Base-by-base conservation (phyloP, 2,888 invertebrate species). In the Mythimna ferrago region DNA sequence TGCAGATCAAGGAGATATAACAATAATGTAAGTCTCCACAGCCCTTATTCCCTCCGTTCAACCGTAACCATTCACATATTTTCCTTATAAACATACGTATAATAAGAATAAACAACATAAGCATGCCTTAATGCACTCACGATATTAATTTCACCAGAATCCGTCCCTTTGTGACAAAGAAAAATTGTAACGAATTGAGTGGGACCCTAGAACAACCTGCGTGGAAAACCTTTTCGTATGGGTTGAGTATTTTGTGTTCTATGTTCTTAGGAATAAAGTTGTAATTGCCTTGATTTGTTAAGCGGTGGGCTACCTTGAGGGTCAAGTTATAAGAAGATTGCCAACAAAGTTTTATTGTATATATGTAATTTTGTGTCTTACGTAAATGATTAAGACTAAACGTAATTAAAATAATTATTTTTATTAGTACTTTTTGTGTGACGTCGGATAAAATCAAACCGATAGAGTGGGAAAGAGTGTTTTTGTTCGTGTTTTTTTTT, bases 111-210 rank as follows among this genome's bases (percentile, higher is more conserved):
- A 84, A 83, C 83, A 84, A 84, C 82, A 78, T 84, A 78, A 85
- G 81, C 79, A 89, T 88, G 86, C 92, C 93, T 92, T 91, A 93
- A 94, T 92, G 92, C 92, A 91, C 92, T 91, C 91, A 89, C 89
- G 88, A 92, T 92, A 94, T 93, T 93, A 94, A 94, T 93, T 92
- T 92, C 91, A 88, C 90, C 93, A 84, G 91, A 94, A 93, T 94
- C 94, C 94, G 92, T 93, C 94, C 93, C 93, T 90, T 92, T 92
- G 93, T 93, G 95, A 95, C 95, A 94, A 93, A 94, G 95, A 95
- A 95, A 94, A 95, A 95, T 95, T 93, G 94, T 93, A 93, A 93
- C 94, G 94, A 94, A 94, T 94, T 89, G 92, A 93, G 92, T 92
- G 90, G 90, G 90, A 89, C 90, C 88, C 89, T 90, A 83, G 83